Base-by-base conservation (phyloP, 2,888 invertebrate species). In the Drosophila affinis region DNA sequence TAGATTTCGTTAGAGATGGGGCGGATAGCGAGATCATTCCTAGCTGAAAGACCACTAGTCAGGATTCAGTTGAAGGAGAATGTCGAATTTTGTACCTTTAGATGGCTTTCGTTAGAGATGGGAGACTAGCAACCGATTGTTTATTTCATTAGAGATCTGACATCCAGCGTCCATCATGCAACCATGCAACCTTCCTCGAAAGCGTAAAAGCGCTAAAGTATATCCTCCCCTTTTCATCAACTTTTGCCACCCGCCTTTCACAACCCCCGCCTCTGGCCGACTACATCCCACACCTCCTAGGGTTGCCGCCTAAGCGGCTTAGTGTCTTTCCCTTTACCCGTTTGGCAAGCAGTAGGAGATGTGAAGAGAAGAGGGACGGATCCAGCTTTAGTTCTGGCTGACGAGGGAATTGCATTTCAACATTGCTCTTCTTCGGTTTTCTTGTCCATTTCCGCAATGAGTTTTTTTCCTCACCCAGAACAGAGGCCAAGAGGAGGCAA, bases 381-480 rank as follows among this genome's bases (percentile, higher is more conserved):
- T 24, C 24, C 18, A 29, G 61, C 48, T 63, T 24, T 54, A 54
- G 64, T 44, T 54, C 18, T 21, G 53, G 63, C 61, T 48, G 45
- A 46, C 55, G 61, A 51, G 64, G 63, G 71, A 79, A 85, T 82
- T 85, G 77, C 83, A 82, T 79, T 85, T 76, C 52, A 68, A 65
- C 76, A 76, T 61, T 60, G 65, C 51, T 53, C 55, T 55, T 75
- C 72, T 53, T 56, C 53, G 39, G 39, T 3, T 51, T 51, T 62
- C 64, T 46, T 51, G 64, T 78, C 32, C 57, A 68, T 69, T 79
- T 81, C 79, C 81, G 79, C 63, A 70, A 62, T 29, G 52, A 61
- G 64, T 48, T 71, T 71, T 21, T 12, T 29, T 27, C 21, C 21
- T 6, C 24, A 2, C 39, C 39, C 39, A 6, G 6, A 34, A 14